Base-by-base conservation (phyloP, 2,888 invertebrate genomes). In the Ormyrus rosae region DNA sequence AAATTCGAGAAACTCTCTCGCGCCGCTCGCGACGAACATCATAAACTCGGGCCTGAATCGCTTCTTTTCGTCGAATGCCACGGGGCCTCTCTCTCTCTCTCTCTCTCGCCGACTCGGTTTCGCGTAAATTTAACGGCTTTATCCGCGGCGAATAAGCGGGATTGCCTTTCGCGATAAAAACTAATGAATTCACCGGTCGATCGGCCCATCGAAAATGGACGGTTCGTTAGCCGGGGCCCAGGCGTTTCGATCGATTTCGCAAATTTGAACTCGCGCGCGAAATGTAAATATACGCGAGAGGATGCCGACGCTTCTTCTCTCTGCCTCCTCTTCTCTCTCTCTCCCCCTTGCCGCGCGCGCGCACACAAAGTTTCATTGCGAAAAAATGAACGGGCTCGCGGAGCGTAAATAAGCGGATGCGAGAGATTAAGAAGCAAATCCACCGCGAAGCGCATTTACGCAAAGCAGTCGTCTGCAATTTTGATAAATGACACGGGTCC, bases 381-480 rank as follows among this genome's bases (percentile, higher is more conserved):
- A 51, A 13, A 11, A 67, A 51, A 34, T 10, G 9, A 50, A 53
- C 3, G 6, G 56, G 2, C 1, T 11, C 56, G n/a, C 10, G n/a
- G 60, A 6, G 11, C 19, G 34, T 19, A 51, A 53, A 53, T 45
- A 45, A 68, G 68, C 53, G 68, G 68, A 68, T 68, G 34, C 45
- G 19, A 53, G 9, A 55, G 45, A 68, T 68, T 68, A 68, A 68
- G 55, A 53, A 45, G 53, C 11, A 19, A 53, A 34, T 51, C 45
- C 68, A 10, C 9, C 46, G 55, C 64, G 45, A 19, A 53, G 55
- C 50, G 45, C 53, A 45, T 11, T 45, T 45, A 11, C 11, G 45
- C 67, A 55, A 67, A 67, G 9, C 46, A 34, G 68, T 69, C 53
- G 34, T 45, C 69, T 46, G 56, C 9, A 71, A 71, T 58, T 71